A percentile compares a stretch with the other conserved stretches of the same genome.
Evolutionary conservation across 35 echinoderm and acorn worm genomes (phyloP).

Genomic region (Lytechinus pictus): DNA sequence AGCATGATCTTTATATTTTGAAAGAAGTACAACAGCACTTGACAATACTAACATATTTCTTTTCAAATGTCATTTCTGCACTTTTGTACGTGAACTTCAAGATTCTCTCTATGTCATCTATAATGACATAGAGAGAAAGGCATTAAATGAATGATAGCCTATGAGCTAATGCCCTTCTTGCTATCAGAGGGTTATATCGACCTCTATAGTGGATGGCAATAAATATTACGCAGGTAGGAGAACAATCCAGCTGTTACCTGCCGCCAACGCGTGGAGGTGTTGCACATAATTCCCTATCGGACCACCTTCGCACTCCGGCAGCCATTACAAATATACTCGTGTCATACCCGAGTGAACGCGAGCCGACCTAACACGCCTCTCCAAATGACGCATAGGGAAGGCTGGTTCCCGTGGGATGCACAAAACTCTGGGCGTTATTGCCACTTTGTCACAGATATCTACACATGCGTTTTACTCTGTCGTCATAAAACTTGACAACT

Average conservation of each 20-base stretch:
- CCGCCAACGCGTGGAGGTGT: not conserved
- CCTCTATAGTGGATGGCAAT: not conserved
- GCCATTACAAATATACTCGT: not conserved
- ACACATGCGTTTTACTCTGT: not conserved
- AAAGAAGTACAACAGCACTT: too few species aligned
- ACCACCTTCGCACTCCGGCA: not conserved
- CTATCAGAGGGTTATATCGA: not conserved
- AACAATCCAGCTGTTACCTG: not conserved
- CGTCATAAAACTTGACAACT: conserved; percentile 18
- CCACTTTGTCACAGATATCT: conserved; percentile 18
- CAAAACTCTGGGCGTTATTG: not conserved
- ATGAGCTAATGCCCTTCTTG: too few species aligned
- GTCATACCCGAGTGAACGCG: not conserved
- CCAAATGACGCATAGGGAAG: not conserved
- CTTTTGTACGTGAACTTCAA: too few species aligned
- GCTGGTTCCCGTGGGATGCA: not conserved
- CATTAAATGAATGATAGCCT: too few species aligned
- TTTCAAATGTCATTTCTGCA: too few species aligned
- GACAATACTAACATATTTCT: too few species aligned
- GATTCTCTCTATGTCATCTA: too few species aligned
- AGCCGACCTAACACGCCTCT: conserved; percentile 6
- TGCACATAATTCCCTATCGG: not conserved
- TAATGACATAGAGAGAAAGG: too few species aligned
- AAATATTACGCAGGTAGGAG: not conserved
- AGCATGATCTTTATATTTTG: too few species aligned